A percentile compares a stretch with the other conserved stretches of the same genome.
phyloP scores from a whole-genome alignment of 1,140 invertebrate genomes.

The Alviniconcha marisindica region DNA sequence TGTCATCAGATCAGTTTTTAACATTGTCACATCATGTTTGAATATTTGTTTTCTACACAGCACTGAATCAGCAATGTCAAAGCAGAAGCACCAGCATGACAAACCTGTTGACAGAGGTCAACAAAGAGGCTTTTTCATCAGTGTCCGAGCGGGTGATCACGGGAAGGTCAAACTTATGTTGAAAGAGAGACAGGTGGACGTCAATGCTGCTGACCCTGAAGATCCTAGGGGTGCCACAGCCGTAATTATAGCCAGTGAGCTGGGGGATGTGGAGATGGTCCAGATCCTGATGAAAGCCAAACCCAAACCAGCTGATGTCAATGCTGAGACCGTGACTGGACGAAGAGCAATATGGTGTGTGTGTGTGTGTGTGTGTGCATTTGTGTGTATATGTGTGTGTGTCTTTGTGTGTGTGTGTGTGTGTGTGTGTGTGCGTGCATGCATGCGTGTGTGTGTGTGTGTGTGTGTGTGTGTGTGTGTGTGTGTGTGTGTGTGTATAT shows the following conservation, averaged over 20 bases:
- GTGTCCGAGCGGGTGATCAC: constrained; percentile 44
- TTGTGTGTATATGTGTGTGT: too few relatives aligned
- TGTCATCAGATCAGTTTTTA: too few relatives aligned
- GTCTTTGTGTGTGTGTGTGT: too few relatives aligned
- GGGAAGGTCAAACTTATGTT: constrained; percentile 50
- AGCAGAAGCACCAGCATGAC: neutral
- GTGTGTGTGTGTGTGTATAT: too few relatives aligned
- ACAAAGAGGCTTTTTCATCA: constrained; percentile 44
- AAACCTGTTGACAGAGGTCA: neutral
- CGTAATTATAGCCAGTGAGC: constrained; percentile 60
- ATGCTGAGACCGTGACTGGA: constrained; percentile 61
- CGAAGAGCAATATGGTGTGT: constrained; percentile 67
- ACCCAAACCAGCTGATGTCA: constrained; percentile 59
- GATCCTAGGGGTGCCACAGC: constrained; percentile 59
- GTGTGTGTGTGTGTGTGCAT: too few relatives aligned
- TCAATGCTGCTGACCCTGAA: constrained; percentile 57
- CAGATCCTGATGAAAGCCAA: constrained; percentile 61
- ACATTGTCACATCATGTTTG: too few relatives aligned
- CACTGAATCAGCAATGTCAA: neutral
- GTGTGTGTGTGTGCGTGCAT: neutral
- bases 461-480: too few relatives aligned
- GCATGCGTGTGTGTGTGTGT: neutral
- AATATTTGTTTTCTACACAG: too few relatives aligned
- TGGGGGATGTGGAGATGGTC: constrained; percentile 60
- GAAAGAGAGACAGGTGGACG: constrained; percentile 50